Evolutionary conservation across 2,113 vertebrate species (phyloP), one percentile per base, ranked within the genome.

Genomic region (Tachycineta bicolor): DNA sequence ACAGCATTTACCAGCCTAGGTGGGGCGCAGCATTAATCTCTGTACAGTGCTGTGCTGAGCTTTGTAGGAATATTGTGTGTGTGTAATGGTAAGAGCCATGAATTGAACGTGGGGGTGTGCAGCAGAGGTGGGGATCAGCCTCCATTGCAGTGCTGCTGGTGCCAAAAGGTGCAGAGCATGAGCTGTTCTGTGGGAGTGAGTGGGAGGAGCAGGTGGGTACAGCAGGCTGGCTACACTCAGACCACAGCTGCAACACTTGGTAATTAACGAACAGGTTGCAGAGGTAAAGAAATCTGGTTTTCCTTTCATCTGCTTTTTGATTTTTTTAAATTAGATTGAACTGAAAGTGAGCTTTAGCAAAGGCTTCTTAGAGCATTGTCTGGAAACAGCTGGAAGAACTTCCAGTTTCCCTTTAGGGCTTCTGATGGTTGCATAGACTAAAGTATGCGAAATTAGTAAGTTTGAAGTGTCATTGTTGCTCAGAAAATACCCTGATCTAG

Each of bases 241-340:
- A 24, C 44, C 69, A 11, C 53, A 49, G 59, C 39, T 95, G 92
- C 92, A 95, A 65, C 28, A 14, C 56, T 47, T 3, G 1, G 16
- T 88, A 88, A 95, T 97, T 93, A 92, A 62, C 39, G 79, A 94
- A 76, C 65, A 88, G 56, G 39, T 88, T 69, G 53, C 46, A 80
- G 80, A 90, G 29, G n/a, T 78, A 52, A 81, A 0, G 0, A 87
- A 69, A 52, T 71, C 46, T 93, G 24, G 0, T 83, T 73, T 81
- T 87, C 18, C 59, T 89, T 95, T 96, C 62, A 77, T 92, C 78
- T 79, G 34, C 17, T 76, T 95, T 84, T 85, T 65, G 55, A 50
- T 44, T 62, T 74, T 39, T 56, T 43, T 29, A 87, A 89, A 85
- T 92, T 60, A 78, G 15, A 24, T 90, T 90, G 75, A 81, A 50